Conservation (phyloP, 1,140 invertebrate species). For the Brachionus koreanus region DNA sequence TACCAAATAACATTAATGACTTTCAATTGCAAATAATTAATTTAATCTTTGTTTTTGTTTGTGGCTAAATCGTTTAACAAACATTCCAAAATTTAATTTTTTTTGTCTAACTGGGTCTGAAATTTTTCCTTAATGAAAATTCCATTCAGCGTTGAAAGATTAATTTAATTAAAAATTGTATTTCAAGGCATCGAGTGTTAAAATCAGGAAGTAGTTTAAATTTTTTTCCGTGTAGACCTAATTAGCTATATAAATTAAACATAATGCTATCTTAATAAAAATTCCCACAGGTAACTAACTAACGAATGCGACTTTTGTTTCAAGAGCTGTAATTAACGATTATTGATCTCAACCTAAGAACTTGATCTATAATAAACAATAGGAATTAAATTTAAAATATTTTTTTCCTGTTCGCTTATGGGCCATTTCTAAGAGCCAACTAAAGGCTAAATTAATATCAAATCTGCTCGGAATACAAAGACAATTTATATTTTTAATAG, state of each 20-base stretch:
- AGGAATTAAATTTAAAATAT: conserved; percentile 4
- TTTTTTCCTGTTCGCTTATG: conserved; percentile 1
- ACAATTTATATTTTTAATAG: neutral
- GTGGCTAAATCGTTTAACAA: conserved; percentile 12
- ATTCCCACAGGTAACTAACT: conserved; percentile 21
- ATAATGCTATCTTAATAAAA: neutral
- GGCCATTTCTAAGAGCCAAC: neutral
- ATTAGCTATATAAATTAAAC: neutral
- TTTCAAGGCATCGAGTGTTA: neutral
- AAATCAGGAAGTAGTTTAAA: conserved; percentile 12
- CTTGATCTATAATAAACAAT: neutral
- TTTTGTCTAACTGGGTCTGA: neutral
- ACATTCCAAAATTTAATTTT: conserved; percentile 18
- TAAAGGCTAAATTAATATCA: neutral
- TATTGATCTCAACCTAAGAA: conserved; percentile 2
- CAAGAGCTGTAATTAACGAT: conserved; percentile 1
- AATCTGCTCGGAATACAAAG: neutral
- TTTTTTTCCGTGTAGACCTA: conserved; percentile 27
- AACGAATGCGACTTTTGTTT: neutral
- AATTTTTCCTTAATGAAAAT: conserved; percentile 3
- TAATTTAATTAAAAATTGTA: conserved; percentile 29
- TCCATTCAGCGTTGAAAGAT: neutral
- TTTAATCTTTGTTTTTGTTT: neutral
- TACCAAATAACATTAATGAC: conserved; percentile 28
- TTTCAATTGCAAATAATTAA: conserved; percentile 23